Evolutionary conservation across 2,888 invertebrate species (phyloP), one percentile per base, ranked within the genome.

Genomic region (Lasiommata megera): DNA sequence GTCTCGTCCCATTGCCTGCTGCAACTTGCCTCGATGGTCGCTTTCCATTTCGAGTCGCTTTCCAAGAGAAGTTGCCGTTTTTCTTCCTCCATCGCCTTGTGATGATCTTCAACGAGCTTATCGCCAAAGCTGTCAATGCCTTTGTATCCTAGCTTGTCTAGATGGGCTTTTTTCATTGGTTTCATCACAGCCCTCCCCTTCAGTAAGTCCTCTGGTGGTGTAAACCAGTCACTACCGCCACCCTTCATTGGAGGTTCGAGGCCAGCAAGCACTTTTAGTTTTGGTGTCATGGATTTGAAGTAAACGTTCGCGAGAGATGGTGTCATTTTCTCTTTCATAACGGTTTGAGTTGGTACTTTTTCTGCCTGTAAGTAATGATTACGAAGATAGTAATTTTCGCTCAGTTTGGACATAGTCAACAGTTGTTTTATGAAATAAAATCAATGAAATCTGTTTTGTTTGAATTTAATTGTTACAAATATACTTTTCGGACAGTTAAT

Each of bases 231-330:
- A 55, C 41, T 72, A 0, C 89, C 89, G 0, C 84, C 88, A 6
- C 89, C 88, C 64, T 78, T 78, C 70, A 89, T 68, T 0, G 76
- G 72, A 0, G 90, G 90, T 60, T 87, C 82, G 0, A 90, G 67
- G 0, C 89, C 89, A 1, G 88, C 88, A 0, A 88, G 67, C 1
- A 77, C 70, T 65, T 83, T 86, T 0, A 82, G 66, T 56, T 79
- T 80, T 0, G 73, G 71, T 7, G 65, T 72, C 90, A 89, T 88
- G 0, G 81, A 81, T 52, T 85, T 83, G 63, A 89, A 90, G 62
- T 83, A 88, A 37, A 89, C 76, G 7, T 76, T 71, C 0, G 89
- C 89, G 1, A 90, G 76, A 0, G 77, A 62, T 5, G 74, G 74
- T 6, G 69, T 61, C 90, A 90, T 88, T 58, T 72, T 83, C 0